phyloP scores from a whole-genome alignment of 2,113 vertebrate genomes.

The Scalopus aquaticus region DNA sequence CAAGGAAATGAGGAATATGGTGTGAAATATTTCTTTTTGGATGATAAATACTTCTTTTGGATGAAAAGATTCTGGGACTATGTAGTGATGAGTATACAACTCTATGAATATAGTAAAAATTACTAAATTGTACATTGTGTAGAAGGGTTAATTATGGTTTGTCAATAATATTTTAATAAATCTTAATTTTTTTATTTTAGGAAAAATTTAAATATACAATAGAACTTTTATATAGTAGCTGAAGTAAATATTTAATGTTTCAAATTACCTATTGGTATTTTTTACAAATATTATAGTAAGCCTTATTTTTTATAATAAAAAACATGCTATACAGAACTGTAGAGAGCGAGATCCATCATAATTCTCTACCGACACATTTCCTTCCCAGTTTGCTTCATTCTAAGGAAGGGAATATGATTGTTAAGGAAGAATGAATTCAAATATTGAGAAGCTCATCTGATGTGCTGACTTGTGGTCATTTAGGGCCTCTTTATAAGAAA shows the following conservation, averaged over 20 bases:
- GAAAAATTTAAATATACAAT: not conserved
- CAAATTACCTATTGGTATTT: not conserved
- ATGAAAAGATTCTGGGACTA: not conserved
- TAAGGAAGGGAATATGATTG: not conserved
- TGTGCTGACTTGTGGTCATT: not conserved
- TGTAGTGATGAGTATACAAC: not conserved
- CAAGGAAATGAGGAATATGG: not conserved
- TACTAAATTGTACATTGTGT: not conserved
- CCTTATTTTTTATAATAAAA: conserved; percentile 11
- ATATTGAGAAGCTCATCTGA: not conserved
- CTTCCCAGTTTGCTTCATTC: not conserved
- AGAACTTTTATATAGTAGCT: not conserved
- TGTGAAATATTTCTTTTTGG: not conserved
- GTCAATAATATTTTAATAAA: not conserved
- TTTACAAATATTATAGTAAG: not conserved
- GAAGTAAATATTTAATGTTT: conserved; percentile 2
- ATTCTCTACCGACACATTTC: not conserved
- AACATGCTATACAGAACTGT: not conserved
- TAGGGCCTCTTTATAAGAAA: not conserved
- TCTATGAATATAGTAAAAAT: not conserved
- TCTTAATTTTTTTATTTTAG: not conserved
- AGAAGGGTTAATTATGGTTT: not conserved
- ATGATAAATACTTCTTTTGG: not conserved
- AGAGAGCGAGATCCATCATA: not conserved
- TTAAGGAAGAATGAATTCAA: conserved; percentile 10